These are phyloP conservation scores for Takifugu rubripes DNA, from an alignment of 2,797 vertebrate species.

Conservation along the genomic window DNA sequence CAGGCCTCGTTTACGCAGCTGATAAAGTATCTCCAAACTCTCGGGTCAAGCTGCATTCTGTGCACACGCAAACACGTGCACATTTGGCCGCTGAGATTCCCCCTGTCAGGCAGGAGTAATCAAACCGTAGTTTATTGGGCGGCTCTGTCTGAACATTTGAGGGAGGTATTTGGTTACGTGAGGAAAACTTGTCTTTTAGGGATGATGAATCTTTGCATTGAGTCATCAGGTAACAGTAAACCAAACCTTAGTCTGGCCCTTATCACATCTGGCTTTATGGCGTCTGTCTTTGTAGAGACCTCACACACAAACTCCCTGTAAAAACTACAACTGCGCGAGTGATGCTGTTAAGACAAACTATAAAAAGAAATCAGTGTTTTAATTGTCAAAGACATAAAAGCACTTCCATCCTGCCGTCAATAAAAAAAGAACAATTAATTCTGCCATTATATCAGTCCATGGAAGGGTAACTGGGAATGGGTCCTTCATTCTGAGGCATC, in stretches of 20 bases:
- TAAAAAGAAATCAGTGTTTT: neutral
- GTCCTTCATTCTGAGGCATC: no score
- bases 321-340: constrained; percentile 4
- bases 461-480: no score
- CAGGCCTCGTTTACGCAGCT: neutral
- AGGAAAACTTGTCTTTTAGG: no score
- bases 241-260: neutral
- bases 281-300: neutral
- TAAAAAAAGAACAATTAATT: no score
- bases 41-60: constrained; percentile 30
- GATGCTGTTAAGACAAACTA: neutral
- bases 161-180: no score
- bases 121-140: neutral
- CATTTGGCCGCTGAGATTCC: constrained; percentile 11
- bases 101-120: neutral
- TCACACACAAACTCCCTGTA: constrained; percentile 6
- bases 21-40: constrained; percentile 35
- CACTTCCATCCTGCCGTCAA: no score
- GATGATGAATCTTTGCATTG: no score
- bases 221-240: neutral
- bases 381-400: neutral
- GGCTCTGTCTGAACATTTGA: no score
- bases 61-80: constrained; percentile 26
- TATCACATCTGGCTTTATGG: neutral
- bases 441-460: no score